Percentiles rank a stretch among this genome's conserved stretches.
These are phyloP conservation scores for Hetaerina titia DNA, from an alignment of 2,888 invertebrate species.

Conservation along the genomic window DNA sequence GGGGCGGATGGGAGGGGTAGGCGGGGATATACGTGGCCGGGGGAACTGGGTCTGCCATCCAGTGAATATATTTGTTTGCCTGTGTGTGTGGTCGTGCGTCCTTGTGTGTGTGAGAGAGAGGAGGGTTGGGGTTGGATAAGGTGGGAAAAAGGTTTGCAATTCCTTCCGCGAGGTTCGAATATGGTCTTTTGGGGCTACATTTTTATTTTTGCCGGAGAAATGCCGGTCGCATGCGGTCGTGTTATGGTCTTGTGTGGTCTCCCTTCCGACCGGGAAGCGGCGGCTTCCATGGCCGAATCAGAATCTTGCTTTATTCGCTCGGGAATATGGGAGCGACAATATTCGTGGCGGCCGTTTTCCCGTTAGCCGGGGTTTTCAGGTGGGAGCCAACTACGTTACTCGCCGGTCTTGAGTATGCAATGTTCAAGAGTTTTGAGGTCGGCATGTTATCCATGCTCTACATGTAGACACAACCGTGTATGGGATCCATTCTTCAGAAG, in stretches of 20 bases:
- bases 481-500: background rate
- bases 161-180: background rate
- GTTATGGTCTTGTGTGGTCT: background rate
- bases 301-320: background rate
- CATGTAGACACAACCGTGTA: background rate
- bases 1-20: background rate
- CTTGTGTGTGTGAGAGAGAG: background rate
- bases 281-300: background rate
- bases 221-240: background rate
- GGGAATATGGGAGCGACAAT: background rate
- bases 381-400: background rate
- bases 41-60: slow-evolving; percentile 17
- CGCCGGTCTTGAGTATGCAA: too few species aligned
- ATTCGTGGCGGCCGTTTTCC: background rate
- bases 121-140: background rate
- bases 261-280: background rate
- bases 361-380: background rate
- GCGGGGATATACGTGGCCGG: background rate
- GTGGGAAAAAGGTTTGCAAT: background rate
- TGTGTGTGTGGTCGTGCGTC: background rate
- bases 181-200: background rate
- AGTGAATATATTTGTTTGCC: background rate
- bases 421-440: background rate
- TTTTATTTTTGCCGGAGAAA: background rate
- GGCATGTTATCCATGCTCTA: background rate